These are phyloP conservation scores for Motacilla alba DNA, from an alignment of 2,113 vertebrate genomes.

Conservation along the genomic window DNA sequence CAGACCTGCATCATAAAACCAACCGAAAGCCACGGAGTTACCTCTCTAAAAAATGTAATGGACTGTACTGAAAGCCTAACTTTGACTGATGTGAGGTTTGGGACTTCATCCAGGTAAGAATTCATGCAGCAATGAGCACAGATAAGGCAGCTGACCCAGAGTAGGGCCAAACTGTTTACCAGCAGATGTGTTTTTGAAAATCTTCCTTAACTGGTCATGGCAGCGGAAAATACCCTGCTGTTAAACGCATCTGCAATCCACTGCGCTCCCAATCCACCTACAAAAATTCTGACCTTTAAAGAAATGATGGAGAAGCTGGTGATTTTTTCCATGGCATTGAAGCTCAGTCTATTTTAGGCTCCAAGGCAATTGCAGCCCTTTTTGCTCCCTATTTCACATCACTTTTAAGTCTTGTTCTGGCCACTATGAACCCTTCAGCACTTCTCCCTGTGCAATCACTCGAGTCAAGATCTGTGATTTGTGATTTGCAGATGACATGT, in stretches of 20 bases:
- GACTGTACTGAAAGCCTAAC: conserved; percentile 73
- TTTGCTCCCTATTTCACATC: conserved; percentile 90
- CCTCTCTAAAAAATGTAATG: conserved; percentile 74
- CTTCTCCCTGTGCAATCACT: conserved; percentile 90
- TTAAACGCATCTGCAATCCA: conserved; percentile 91
- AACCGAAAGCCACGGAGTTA: conserved; percentile 58
- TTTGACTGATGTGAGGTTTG: conserved; percentile 82
- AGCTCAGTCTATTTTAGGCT: conserved; percentile 88
- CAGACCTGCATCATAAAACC: conserved; percentile 59
- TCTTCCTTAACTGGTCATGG: conserved; percentile 95
- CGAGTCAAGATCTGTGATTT: conserved; percentile 88
- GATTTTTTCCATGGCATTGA: conserved; percentile 84
- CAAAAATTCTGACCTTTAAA: conserved; percentile 97
- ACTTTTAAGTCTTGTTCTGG: conserved; percentile 90
- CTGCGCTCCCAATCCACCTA: conserved; percentile 88
- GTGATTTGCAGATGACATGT: conserved; percentile 96
- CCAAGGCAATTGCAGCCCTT: conserved; percentile 87
- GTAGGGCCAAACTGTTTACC: conserved; percentile 97
- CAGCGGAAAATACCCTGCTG: conserved; percentile 98
- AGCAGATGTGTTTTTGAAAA: conserved; percentile 96
- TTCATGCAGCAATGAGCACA: conserved; percentile 82
- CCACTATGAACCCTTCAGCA: conserved; percentile 87
- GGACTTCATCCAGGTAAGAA: conserved; percentile 85
- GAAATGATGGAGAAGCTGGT: conserved; percentile 91
- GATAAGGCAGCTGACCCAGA: conserved; percentile 91